These are phyloP conservation scores for Python bivittatus DNA, from an alignment of 2,113 vertebrate genomes.

Conservation along the genomic window DNA sequence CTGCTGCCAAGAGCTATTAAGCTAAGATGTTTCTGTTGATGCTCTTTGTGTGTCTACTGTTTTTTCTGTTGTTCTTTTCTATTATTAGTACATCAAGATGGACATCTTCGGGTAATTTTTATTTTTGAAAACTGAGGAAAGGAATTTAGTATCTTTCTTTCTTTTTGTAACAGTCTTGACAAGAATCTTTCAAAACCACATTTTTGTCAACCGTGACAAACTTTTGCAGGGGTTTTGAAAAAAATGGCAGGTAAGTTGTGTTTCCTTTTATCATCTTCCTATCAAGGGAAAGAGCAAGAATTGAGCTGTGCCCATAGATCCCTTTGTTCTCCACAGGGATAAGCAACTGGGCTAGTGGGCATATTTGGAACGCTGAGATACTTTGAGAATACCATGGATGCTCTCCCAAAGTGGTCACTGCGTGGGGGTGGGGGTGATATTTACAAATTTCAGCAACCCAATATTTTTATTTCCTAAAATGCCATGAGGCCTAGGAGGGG, in stretches of 20 bases:
- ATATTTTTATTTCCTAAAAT: neutral
- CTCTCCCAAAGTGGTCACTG: neutral
- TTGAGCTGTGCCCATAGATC: accelerated
- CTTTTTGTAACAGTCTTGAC: neutral
- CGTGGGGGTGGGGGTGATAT: neutral
- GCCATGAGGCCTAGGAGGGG: neutral
- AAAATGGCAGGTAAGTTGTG: constrained; percentile 56
- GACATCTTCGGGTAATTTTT: neutral
- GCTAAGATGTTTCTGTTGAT: neutral
- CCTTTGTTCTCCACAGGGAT: neutral
- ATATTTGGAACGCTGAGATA: neutral
- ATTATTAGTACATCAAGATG: neutral
- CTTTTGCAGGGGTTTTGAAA: accelerated
- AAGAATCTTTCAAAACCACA: accelerated
- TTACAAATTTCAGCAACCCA: neutral
- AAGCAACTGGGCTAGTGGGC: neutral
- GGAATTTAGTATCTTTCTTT: accelerated
- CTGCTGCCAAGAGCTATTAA: neutral
- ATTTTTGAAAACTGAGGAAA: neutral
- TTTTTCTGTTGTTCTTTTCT: neutral
- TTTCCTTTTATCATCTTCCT: accelerated
- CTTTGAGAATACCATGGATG: neutral
- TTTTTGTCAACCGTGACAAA: accelerated
- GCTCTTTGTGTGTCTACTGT: neutral
- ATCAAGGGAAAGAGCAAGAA: neutral